Percentiles rank a stretch among this genome's conserved stretches.
Conservation (phyloP, 2,888 invertebrate species). For the Corbicula japonica region DNA sequence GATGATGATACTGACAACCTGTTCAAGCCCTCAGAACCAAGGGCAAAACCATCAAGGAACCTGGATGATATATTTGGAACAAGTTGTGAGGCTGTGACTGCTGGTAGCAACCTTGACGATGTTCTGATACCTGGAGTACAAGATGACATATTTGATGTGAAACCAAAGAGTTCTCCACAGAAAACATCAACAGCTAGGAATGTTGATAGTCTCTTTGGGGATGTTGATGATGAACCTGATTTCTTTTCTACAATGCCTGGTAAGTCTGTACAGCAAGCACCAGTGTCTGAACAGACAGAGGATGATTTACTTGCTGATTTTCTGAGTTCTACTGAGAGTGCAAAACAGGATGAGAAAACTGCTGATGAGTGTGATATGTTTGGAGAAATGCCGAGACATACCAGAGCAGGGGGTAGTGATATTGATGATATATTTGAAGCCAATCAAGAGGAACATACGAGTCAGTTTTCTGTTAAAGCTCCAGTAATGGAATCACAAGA, state of each 20-base stretch:
- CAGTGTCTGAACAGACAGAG: background rate
- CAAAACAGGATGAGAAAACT: background rate
- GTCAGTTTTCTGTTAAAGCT: background rate
- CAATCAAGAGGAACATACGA: background rate
- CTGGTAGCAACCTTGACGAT: slow-evolving; percentile 38
- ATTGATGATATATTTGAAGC: slow-evolving; percentile 3
- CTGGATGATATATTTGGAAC: slow-evolving; percentile 48
- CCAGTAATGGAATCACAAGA: background rate
- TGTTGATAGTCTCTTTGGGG: slow-evolving; percentile 45
- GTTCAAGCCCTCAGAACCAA: slow-evolving; percentile 27
- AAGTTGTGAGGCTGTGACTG: background rate
- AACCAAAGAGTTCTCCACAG: slow-evolving; percentile 6
- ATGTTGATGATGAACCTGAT: slow-evolving; percentile 50
- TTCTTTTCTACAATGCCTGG: slow-evolving; percentile 18
- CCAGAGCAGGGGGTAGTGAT: too few species aligned
- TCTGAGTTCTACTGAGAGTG: background rate
- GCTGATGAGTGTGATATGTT: background rate
- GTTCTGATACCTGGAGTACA: slow-evolving; percentile 30
- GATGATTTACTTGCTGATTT: slow-evolving; percentile 13
- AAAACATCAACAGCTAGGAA: background rate
- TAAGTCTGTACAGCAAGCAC: background rate
- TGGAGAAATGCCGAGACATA: background rate
- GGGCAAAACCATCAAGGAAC: slow-evolving; percentile 28
- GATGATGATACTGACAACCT: slow-evolving; percentile 43
- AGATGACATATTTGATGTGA: slow-evolving; percentile 30